Evolutionary conservation across 2,888 invertebrate species (phyloP).

Genomic region (Melanostoma scalare): DNA sequence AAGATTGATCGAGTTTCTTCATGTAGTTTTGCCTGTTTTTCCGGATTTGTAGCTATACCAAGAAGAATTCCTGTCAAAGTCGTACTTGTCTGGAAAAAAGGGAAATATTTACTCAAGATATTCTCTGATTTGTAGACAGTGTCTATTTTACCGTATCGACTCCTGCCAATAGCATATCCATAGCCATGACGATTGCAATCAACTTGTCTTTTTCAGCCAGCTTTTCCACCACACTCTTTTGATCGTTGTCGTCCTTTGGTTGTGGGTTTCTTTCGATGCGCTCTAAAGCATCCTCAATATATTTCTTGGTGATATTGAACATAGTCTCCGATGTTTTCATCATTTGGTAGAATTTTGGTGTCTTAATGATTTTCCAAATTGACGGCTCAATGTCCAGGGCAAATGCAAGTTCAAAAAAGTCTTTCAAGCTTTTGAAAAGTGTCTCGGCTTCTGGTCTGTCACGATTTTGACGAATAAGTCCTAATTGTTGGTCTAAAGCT

Average conservation of each 20-base stretch:
- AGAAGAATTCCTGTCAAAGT: slow-evolving; percentile 84
- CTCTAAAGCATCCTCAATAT: slow-evolving; percentile 78
- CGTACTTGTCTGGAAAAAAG: slow-evolving; percentile 83
- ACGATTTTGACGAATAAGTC: slow-evolving; percentile 69
- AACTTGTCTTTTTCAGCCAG: slow-evolving; percentile 83
- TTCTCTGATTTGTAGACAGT: neutral
- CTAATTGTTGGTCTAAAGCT: slow-evolving; percentile 78
- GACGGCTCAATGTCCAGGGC: slow-evolving; percentile 79
- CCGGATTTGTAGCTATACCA: slow-evolving; percentile 85
- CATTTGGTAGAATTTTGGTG: slow-evolving; percentile 77
- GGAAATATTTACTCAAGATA: neutral
- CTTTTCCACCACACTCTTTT: slow-evolving; percentile 83
- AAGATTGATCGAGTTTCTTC: slow-evolving; percentile 83
- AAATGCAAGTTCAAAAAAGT: slow-evolving; percentile 71
- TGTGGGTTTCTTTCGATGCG: slow-evolving; percentile 61
- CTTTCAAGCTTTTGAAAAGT: slow-evolving; percentile 72
- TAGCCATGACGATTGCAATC: slow-evolving; percentile 83
- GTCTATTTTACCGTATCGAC: slow-evolving; percentile 83
- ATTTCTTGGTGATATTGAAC: slow-evolving; percentile 75
- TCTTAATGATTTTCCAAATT: slow-evolving; percentile 77
- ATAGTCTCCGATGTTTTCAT: slow-evolving; percentile 75
- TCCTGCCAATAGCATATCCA: slow-evolving; percentile 85
- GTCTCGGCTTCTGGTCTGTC: slow-evolving; percentile 75
- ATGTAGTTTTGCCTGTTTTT: slow-evolving; percentile 85
- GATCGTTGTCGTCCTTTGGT: slow-evolving; percentile 74